Base-by-base conservation (phyloP, 2,797 vertebrate species). In the Adrianichthys oophorus region DNA sequence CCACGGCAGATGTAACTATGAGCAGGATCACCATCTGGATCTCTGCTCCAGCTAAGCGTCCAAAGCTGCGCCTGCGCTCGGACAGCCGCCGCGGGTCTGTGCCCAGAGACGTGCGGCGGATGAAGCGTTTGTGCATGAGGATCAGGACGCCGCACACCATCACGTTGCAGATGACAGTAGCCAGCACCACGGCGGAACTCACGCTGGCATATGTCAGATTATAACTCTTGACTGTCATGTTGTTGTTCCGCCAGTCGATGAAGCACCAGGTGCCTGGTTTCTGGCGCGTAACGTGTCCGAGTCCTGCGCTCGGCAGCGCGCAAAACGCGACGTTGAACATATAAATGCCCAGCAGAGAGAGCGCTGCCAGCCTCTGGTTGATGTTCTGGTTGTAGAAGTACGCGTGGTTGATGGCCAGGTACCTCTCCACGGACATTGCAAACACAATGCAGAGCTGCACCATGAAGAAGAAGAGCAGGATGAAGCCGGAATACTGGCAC, bases 1-100 rank as follows among this genome's bases (percentile, higher is more conserved):
- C 91, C 70, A 98, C 95, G 32, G 87, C 85, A 1, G 96, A 98
- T 55, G 96, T 99, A 18, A 94, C 94, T 53, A 96, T 96, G 2
- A 99, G 96, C 59, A 99, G 72, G 82, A 98, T 96, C 76, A 98
- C 95, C 97, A 99, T 99, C 84, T 97, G 97, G 87, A 99, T 96
- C 92, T 99, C 97, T 0, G 94, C 96, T 4, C 93, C 96, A 0
- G 95, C 96, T 70, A 98, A 82, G 7, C 95, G 93, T 19, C 94
- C 79, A 85, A 98, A 95, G 67, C 93, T 98, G 47, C 94, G 80
- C 59, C 95, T 93, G 74, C 93, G 91, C 82, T 94, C 83, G 64
- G 95, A 80, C 76, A 95, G 94, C 13, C 95, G 60, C 64, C 85
- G 47, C 68, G 72, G 87, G 83, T 94, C 95, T 0, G 93, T 93